phyloP scores from a whole-genome alignment of 2,888 invertebrate genomes.

The Prosopocoilus inquinatus region DNA sequence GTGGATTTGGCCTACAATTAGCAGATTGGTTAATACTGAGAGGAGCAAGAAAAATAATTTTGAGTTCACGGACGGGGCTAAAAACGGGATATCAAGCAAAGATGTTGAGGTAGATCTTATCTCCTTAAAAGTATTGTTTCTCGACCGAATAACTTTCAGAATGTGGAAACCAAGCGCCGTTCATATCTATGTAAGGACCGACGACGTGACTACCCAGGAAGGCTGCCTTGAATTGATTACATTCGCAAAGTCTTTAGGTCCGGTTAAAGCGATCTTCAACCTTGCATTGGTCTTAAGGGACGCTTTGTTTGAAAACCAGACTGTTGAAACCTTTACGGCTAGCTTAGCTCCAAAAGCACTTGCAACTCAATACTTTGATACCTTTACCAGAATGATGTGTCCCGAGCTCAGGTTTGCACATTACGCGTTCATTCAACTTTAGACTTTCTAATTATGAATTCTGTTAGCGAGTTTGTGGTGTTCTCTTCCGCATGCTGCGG shows the following conservation, averaged over 20 bases:
- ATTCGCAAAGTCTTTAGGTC: conserved; percentile 62
- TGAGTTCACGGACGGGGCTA: conserved; percentile 79
- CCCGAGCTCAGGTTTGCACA: conserved; percentile 53
- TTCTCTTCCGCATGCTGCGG: conserved; percentile 90
- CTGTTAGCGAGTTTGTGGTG: conserved; percentile 73
- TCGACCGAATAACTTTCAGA: not conserved
- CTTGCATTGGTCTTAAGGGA: conserved; percentile 80
- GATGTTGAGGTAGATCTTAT: conserved; percentile 60
- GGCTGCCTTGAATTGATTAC: conserved; percentile 71
- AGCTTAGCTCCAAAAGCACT: conserved; percentile 76
- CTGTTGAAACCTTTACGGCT: conserved; percentile 62
- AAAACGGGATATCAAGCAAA: conserved; percentile 79
- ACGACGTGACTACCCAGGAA: conserved; percentile 66
- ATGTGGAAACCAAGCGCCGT: conserved; percentile 70
- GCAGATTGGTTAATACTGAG: conserved; percentile 82
- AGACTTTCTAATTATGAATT: too few species aligned
- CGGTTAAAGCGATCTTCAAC: conserved; percentile 86
- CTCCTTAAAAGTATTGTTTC: conserved; percentile 54
- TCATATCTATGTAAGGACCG: conserved; percentile 65
- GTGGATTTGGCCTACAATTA: conserved; percentile 89
- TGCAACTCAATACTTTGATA: conserved; percentile 79
- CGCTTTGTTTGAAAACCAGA: conserved; percentile 75
- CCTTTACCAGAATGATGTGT: conserved; percentile 59
- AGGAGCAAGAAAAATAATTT: conserved; percentile 74
- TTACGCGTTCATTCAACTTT: conserved; percentile 56